Conservation (phyloP, 2,797 vertebrate species). For the Paedocypris micromegethes region DNA sequence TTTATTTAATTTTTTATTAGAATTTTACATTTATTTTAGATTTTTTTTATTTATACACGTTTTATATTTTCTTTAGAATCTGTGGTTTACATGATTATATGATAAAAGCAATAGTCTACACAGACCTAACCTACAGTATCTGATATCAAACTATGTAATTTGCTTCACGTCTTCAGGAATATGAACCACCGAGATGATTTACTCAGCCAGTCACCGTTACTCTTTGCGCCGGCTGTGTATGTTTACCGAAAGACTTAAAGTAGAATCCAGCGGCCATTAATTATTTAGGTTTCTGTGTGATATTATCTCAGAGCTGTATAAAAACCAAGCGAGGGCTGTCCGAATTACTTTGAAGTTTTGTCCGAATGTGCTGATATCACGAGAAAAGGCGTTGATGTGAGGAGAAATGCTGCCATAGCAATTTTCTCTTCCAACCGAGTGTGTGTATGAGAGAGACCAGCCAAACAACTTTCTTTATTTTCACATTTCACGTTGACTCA, state of each 20-base stretch:
- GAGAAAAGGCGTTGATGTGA: constrained; percentile 34
- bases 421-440: constrained; percentile 29
- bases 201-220: background rate
- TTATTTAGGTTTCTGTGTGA: constrained; percentile 35
- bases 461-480: constrained; percentile 29
- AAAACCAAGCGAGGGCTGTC: constrained; percentile 22
- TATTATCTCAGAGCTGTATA: constrained; percentile 35
- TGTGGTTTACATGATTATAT: too few species aligned
- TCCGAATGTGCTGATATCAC: constrained; percentile 44
- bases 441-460: constrained; percentile 24
- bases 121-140: background rate
- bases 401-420: constrained; percentile 40
- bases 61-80: too few species aligned
- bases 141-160: background rate
- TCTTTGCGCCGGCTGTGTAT: background rate
- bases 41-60: too few species aligned
- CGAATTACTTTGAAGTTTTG: constrained; percentile 1
- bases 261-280: constrained; percentile 15
- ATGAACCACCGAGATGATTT: background rate
- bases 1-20: too few species aligned
- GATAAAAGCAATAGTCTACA: too few species aligned
- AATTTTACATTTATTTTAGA: too few species aligned
- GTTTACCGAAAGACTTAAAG: constrained; percentile 10
- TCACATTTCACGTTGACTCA: constrained; percentile 38
- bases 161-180: constrained; percentile 4